Evolutionary conservation across 2,113 vertebrate genomes (phyloP).

Genomic region (Amblyopsis rosae): DNA sequence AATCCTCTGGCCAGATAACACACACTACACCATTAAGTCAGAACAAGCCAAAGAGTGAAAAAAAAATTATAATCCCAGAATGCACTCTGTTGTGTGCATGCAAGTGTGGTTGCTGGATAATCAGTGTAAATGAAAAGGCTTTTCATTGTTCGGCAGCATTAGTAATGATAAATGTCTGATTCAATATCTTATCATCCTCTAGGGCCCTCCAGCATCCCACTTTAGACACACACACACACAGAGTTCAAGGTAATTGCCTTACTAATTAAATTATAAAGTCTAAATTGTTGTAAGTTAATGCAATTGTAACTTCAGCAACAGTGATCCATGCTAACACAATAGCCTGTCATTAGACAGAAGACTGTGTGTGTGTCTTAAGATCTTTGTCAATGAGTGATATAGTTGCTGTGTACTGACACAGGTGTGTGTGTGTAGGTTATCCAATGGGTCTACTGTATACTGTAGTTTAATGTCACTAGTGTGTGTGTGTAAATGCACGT

Average conservation of each 20-base stretch:
- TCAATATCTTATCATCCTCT: conserved; percentile 35
- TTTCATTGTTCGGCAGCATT: conserved; percentile 53
- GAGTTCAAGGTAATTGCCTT: conserved; percentile 8
- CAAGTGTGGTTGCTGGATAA: conserved; percentile 10
- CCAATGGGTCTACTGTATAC: neutral
- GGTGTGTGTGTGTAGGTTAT: neutral
- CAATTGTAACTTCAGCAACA: conserved; percentile 40
- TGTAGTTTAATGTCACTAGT: neutral
- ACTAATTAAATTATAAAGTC: conserved; percentile 39
- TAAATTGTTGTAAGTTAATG: conserved; percentile 59
- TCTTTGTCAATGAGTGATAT: neutral
- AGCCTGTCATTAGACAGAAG: conserved; percentile 35
- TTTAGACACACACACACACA: neutral
- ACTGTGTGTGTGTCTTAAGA: neutral
- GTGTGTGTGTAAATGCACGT: neutral
- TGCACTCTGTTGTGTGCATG: neutral
- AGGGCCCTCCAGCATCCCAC: conserved; percentile 5
- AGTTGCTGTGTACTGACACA: neutral
- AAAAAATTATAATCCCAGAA: neutral
- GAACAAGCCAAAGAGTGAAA: neutral
- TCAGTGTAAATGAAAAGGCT: conserved; percentile 58
- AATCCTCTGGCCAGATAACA: neutral
- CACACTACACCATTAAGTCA: neutral
- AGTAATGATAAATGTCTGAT: conserved; percentile 59
- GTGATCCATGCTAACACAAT: conserved; percentile 63